Evolutionary conservation across 92 coral and sea anemone genomes (phyloP), one percentile per base, ranked within the genome.

Genomic region (Paragorgia papillata): DNA sequence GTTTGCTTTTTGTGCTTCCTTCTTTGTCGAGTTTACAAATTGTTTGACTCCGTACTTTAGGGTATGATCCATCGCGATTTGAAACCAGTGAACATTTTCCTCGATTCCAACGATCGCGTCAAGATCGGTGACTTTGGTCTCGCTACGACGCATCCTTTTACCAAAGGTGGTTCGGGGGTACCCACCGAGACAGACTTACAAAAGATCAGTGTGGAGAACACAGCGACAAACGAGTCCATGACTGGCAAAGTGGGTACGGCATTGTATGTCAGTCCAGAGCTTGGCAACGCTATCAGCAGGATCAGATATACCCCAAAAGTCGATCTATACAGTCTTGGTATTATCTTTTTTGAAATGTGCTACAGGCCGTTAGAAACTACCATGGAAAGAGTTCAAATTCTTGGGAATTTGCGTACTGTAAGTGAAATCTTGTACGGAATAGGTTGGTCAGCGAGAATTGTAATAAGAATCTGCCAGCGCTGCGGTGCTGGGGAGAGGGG

Each of bases 1-100:
- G n/a, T n/a, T n/a, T n/a, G n/a, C n/a, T n/a, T n/a, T n/a, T n/a
- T n/a, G n/a, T n/a, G n/a, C n/a, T n/a, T n/a, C n/a, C n/a, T n/a
- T n/a, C n/a, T n/a, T n/a, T n/a, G n/a, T n/a, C n/a, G n/a, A n/a
- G n/a, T n/a, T n/a, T n/a, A n/a, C n/a, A n/a, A n/a, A n/a, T n/a
- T n/a, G n/a, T n/a, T n/a, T n/a, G n/a, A n/a, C n/a, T n/a, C n/a
- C n/a, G n/a, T n/a, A 66, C 5, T 28, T 10, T 20, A 92, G 99
- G 99, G 99, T 18, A 91, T 95, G 75, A 95, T 95, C 55, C 99
- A 95, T 75, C 94, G 99, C n/a, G 99, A 95, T 59, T 83, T 95
- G 19, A 95, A 95, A 80, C 99, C 99, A 0, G 97, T 91, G 24
- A 95, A 95, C 80, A 81, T 95, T 59, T 95, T 95, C 82, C 95